Percentiles rank a stretch among this genome's conserved stretches.
Evolutionary conservation across 2,888 invertebrate genomes (phyloP).

Genomic region (Nezara viridula): DNA sequence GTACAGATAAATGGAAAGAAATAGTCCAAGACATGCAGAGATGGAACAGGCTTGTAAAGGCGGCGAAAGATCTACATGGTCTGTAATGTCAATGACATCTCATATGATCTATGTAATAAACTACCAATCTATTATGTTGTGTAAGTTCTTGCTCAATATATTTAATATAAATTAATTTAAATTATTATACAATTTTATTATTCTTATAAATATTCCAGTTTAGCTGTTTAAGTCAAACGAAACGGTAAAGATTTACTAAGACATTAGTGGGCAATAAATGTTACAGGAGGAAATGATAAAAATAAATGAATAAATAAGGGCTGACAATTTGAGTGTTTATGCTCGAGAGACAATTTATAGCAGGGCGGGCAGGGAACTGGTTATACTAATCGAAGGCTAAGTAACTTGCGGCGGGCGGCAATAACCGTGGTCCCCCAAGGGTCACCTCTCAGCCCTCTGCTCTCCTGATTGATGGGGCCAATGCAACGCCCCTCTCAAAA

Average conservation of each 20-base stretch:
- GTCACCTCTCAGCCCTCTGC: not conserved
- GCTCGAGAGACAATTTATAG: slow-evolving; percentile 14
- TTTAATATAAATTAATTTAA: no score
- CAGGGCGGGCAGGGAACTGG: not conserved
- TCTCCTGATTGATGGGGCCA: not conserved
- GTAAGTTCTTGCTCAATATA: no score
- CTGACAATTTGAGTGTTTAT: slow-evolving; percentile 27
- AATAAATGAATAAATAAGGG: slow-evolving; percentile 32
- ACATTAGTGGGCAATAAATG: slow-evolving; percentile 29
- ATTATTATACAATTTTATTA: no score
- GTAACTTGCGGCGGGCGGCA: not conserved
- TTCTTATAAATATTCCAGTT: not conserved
- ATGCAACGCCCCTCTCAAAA: rapidly evolving
- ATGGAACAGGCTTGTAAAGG: no score
- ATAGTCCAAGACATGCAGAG: no score
- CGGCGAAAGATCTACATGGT: no score
- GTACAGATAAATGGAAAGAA: no score
- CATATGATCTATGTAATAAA: no score
- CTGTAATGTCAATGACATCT: no score
- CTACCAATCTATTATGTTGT: no score
- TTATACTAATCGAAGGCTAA: slow-evolving; percentile 40
- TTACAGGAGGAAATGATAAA: not conserved
- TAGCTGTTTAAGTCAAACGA: not conserved
- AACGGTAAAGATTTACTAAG: slow-evolving; percentile 1
- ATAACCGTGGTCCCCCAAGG: not conserved